Base-by-base conservation (phyloP, 2,113 vertebrate genomes). In the Gambusia holbrooki region DNA sequence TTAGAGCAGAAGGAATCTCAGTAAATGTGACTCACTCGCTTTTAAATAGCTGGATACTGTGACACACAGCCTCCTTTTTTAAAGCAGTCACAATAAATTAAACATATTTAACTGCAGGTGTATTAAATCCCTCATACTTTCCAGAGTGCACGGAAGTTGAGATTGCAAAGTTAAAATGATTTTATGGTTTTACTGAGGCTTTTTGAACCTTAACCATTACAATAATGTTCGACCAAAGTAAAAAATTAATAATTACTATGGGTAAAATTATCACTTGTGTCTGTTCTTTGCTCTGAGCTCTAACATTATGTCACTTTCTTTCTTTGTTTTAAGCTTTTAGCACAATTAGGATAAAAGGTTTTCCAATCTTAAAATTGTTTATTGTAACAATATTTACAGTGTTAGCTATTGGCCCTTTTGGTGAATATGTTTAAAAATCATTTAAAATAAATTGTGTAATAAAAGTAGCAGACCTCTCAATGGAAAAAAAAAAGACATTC, bases 241-340 rank as follows among this genome's bases (percentile, higher is more conserved):
- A 77, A 51, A 32, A 77, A 67, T 80, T 11, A 58, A 73, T 30
- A 60, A 79, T 84, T 73, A 42, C 27, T 58, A 73, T 51, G n/a
- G 32, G 12, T 40, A 9, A 22, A 28, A 35, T 65, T 27, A 48
- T 51, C 42, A 64, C 62, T 33, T 66, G 15, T 29, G 35, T 40
- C 27, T 60, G 19, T 77, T 42, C 25, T 71, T 19, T 3, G 14
- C 67, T 5, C 33, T 75, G 62, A 69, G 8, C 22, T 63, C 69
- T 37, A 72, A 64, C 72, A 72, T 54, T 66, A n/a, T 65, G 19
- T 27, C 29, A 27, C 15, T 66, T 66, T 13, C 37, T 40, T 15
- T 67, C 19, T 42, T 15, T 17, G 27, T 67, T 29, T 27, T 45
- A 25, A 14, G 11, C 25, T 40, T 67, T 42, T 67, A 9, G 28